Evolutionary conservation across 2,113 vertebrate genomes (phyloP), one percentile per base, ranked within the genome.

Genomic region (Turnix velox): DNA sequence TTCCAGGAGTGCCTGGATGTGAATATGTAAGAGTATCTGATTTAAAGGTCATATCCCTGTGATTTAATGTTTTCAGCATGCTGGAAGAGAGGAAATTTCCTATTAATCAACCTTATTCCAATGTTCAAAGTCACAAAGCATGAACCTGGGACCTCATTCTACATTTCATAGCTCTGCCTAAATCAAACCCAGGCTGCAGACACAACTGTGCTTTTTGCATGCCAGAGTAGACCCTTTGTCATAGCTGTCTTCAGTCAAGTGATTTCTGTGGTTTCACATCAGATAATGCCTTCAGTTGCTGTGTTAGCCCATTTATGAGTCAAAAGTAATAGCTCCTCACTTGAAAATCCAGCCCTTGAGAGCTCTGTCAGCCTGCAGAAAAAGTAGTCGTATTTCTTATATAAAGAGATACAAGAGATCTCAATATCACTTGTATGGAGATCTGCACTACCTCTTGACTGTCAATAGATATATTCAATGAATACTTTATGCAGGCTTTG

Each of bases 11-110:
- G 39, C 24, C 61, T 92, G 68, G 48, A 59, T 96, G 37, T 86
- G 83, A 92, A 86, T 94, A 75, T 80, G 37, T 86, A 87, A 84
- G 72, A 85, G 68, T 80, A 37, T 86, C 59, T 58, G 79, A 69
- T 46, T 75, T 74, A 93, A 86, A 94, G 92, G 88, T 96, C 6
- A 0, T 83, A 61, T 74, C 82, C 68, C 90, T 63, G 15, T 88
- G 51, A 67, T 86, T 84, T 93, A 95, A 95, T 92, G 75, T 91
- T 93, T 93, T 93, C 92, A 84, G 46, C 63, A 67, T 88, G 55
- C 68, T 86, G 46, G 63, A 93, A 84, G 31, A 90, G 93, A 94
- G 72, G 94, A 94, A 83, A 81, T 80, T 81, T 95, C 68, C 79
- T 77, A 88, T 93, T 93, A 92, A 96, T 95, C 83, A 96, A 62